phyloP scores from a whole-genome alignment of 1,140 invertebrate species.

The Panonychus citri region DNA sequence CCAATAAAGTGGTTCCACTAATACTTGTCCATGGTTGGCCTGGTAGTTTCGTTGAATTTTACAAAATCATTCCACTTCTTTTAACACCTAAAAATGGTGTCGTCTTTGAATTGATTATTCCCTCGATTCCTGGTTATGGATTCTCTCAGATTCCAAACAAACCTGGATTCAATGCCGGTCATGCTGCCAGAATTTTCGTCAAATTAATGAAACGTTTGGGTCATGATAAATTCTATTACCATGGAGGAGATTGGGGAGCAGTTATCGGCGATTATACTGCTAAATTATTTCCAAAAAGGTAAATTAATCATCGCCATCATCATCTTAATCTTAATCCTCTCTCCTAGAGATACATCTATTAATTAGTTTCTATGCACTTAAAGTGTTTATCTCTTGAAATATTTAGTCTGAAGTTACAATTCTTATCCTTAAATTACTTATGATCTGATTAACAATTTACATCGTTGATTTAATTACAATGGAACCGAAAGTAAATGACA shows the following conservation, averaged over 20 bases:
- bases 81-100: slow-evolving; percentile 30
- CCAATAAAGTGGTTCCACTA: slow-evolving; percentile 4
- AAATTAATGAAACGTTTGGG: slow-evolving; percentile 60
- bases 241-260: slow-evolving; percentile 51
- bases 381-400: too few species aligned
- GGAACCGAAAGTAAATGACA: too few species aligned
- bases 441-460: too few species aligned
- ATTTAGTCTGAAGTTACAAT: too few species aligned
- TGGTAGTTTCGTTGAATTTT: slow-evolving; percentile 60
- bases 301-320: neutral
- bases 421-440: too few species aligned
- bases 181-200: slow-evolving; percentile 45
- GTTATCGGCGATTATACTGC: slow-evolving; percentile 14
- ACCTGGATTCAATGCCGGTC: slow-evolving; percentile 24
- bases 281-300: neutral
- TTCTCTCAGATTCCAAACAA: slow-evolving; percentile 44
- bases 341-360: too few species aligned
- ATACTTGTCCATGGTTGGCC: slow-evolving; percentile 52
- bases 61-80: slow-evolving; percentile 46
- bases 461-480: too few species aligned
- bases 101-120: slow-evolving; percentile 51
- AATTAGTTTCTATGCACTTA: too few species aligned
- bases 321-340: too few species aligned
- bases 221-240: slow-evolving; percentile 45
- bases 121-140: slow-evolving; percentile 60